Percentiles rank a stretch among this genome's conserved stretches.
Conservation (phyloP, 2,888 invertebrate genomes). For the Callyntrura sp. region DNA sequence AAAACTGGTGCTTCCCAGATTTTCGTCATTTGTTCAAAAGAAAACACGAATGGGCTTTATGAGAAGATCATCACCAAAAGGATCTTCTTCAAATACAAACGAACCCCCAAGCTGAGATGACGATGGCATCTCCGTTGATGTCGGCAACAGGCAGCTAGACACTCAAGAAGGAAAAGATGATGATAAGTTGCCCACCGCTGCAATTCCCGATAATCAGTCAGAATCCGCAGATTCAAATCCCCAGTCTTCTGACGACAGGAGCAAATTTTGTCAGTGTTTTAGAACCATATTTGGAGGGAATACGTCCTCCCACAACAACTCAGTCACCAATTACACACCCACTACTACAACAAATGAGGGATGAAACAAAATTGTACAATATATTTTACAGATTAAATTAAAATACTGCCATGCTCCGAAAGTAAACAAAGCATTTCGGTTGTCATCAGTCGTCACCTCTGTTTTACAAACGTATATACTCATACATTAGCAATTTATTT, state of each 20-base stretch:
- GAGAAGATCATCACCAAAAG: conserved; percentile 80
- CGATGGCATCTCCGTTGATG: background rate
- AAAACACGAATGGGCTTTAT: conserved; percentile 82
- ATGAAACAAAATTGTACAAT: background rate
- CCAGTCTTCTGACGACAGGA: conserved; percentile 3
- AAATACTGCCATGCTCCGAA: background rate
- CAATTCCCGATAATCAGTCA: background rate
- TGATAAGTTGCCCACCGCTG: background rate
- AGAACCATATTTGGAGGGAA: conserved; percentile 24
- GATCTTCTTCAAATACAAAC: conserved; percentile 61
- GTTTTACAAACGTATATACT: background rate
- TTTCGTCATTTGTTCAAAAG: conserved; percentile 83
- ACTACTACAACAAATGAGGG: background rate
- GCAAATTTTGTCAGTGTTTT: conserved; percentile 45
- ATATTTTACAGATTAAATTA: background rate
- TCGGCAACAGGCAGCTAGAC: background rate
- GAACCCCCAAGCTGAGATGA: conserved; percentile 80
- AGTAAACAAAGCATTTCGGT: background rate
- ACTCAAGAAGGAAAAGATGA: background rate
- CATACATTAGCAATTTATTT: background rate
- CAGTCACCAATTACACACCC: background rate
- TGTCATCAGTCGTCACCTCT: too few relatives aligned
- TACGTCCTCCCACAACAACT: background rate
- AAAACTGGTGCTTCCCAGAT: conserved; percentile 82
- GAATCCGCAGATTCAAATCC: conserved; percentile 27